A percentile compares a stretch with the other conserved stretches of the same genome.
Conservation (phyloP, 1,140 invertebrate species). For the Orussus abietinus region DNA sequence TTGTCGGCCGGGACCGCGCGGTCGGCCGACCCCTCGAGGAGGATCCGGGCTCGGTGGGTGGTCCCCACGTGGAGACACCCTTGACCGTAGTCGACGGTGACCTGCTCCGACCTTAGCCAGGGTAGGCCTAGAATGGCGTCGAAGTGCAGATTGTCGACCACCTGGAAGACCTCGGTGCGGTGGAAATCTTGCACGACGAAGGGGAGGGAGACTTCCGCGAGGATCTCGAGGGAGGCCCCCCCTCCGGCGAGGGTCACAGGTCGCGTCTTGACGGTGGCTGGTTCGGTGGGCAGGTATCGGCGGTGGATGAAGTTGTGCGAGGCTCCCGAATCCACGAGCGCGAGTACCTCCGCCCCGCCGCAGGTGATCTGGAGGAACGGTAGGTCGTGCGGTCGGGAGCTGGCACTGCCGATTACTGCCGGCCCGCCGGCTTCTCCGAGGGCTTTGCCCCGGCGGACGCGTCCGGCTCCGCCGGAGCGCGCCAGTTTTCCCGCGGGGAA, state of each 20-base stretch:
- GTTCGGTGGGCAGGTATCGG: not conserved
- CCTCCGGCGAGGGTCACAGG: too few species aligned
- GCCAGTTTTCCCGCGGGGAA: conserved; percentile 16
- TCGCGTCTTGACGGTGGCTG: not conserved
- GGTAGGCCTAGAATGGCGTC: conserved; percentile 8
- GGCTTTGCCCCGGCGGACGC: not conserved
- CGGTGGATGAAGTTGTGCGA: conserved; percentile 15
- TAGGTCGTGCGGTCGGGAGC: not conserved
- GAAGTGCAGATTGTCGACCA: conserved; percentile 4
- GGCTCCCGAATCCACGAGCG: conserved; percentile 15
- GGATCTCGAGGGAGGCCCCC: not conserved
- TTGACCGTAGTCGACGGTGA: conserved; percentile 3
- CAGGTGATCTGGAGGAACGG: conserved; percentile 9
- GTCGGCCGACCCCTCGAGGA: not conserved
- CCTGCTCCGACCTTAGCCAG: conserved; percentile 10
- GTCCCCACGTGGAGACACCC: conserved; percentile 9
- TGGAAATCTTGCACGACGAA: too few species aligned
- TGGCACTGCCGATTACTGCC: not conserved
- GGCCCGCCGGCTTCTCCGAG: not conserved
- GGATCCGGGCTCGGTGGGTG: not conserved
- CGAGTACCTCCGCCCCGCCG: not conserved
- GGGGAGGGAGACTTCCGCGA: too few species aligned
- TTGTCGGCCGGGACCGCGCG: not conserved
- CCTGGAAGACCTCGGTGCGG: not conserved
- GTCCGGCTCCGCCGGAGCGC: conserved; percentile 1